Base-by-base conservation (phyloP, 1,140 invertebrate species). In the Acyrthosiphon pisum region DNA sequence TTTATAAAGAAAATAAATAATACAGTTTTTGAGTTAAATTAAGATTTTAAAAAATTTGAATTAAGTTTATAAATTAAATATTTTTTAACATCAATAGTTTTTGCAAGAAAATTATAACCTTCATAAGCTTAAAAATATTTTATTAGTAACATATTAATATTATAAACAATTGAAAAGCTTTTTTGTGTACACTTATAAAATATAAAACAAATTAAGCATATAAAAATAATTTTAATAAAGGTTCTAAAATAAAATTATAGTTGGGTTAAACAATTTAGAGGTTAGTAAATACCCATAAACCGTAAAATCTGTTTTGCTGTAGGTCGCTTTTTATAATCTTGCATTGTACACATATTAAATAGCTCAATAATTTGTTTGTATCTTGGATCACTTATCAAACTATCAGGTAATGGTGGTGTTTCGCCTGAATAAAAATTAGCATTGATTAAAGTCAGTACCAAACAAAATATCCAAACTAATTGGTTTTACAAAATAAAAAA, bases 301-400 rank as follows among this genome's bases (percentile, higher is more conserved):
- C 93, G 56, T 2, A 94, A 48, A 4, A 94, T 94, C 56, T 94
- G 90, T 84, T 56, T 35, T 8, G 97, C 97, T 68, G 95, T 95
- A 0, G 97, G 97, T 86, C 97, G 95, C 94, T 96, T 95, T 84
- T 95, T 95, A 44, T 96, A 96, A 93, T 96, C 95, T 53, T 95
- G 95, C 94, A 97, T 96, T 2, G 97, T 98, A 94, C 97, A 97
- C 93, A 96, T 96, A 94, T 96, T 96, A 95, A 97, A 98, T 93
- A 98, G 94, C 93, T 97, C 96, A 14, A 98, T 95, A 4, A 98
- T 95, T 41, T 95, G 95, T 60, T 96, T 95, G 95, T 98, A 98
- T 76, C 96, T 95, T 53, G 95, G 94, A 88, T 95, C 95, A 9
- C 26, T 76, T 41, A 20, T 46, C 7, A 97, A 95, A 56, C 96